These are phyloP conservation scores for Garrulus glandarius DNA, from an alignment of 2,797 vertebrate genomes.

Conservation along the genomic window DNA sequence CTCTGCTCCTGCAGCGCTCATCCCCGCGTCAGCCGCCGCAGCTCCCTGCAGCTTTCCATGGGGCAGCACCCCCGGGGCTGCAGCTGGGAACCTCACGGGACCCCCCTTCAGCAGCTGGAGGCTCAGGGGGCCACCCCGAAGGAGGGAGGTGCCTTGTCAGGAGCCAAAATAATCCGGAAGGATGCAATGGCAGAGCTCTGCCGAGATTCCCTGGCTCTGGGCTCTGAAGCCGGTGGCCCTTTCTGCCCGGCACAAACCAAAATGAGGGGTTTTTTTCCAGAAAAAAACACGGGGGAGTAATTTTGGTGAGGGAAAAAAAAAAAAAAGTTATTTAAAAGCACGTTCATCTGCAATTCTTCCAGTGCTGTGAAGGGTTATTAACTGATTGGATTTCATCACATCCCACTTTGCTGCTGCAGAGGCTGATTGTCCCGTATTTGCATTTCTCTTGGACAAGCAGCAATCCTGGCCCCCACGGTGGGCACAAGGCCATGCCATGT, in stretches of 20 bases:
- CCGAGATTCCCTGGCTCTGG: background rate
- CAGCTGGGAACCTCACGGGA: background rate
- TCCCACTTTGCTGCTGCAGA: background rate
- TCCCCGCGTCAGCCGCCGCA: background rate
- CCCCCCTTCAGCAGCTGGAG: background rate
- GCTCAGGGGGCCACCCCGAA: background rate
- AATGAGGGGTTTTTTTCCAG: fast-evolving
- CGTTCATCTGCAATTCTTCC: background rate
- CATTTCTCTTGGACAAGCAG: constrained; percentile 18
- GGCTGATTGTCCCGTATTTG: constrained; percentile 34
- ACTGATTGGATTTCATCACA: constrained; percentile 53
- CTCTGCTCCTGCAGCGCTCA: background rate
- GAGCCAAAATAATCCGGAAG: fast-evolving
- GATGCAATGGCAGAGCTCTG: background rate
- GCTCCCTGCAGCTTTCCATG: fast-evolving
- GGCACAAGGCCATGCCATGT: fast-evolving
- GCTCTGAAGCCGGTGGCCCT: background rate
- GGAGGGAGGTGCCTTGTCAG: background rate
- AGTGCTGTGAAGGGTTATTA: constrained; percentile 18
- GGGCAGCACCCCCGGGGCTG: background rate
- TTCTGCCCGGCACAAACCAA: background rate
- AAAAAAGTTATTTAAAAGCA: background rate
- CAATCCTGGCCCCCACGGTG: fast-evolving
- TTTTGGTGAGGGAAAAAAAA: fast-evolving
- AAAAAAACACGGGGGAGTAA: background rate